Evolutionary conservation across 2,888 invertebrate species (phyloP).

Genomic region (Nymphalis urticae): DNA sequence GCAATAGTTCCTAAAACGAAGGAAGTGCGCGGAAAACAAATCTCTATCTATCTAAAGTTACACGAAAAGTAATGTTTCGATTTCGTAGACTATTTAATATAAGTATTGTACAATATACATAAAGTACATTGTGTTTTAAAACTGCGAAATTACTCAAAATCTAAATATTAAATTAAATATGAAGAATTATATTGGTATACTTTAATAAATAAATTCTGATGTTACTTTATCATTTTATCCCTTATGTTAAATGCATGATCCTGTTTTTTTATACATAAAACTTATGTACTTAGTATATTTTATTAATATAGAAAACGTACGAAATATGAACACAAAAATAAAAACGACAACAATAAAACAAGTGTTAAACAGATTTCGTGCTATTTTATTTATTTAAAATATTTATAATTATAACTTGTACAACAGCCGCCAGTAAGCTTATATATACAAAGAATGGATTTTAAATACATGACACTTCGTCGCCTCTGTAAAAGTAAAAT

Average conservation of each 20-base stretch:
- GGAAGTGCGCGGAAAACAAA: too few relatives aligned
- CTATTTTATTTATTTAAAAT: conserved; percentile 63
- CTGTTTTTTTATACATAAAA: background rate
- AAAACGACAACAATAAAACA: conserved; percentile 46
- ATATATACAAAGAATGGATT: conserved; percentile 41
- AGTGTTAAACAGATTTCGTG: conserved; percentile 68
- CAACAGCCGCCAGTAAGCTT: conserved; percentile 64
- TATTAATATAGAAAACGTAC: background rate
- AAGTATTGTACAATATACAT: too few relatives aligned
- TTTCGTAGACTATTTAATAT: too few relatives aligned
- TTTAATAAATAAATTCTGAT: too few relatives aligned
- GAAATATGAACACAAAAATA: background rate
- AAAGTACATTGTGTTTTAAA: too few relatives aligned
- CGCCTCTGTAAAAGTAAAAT: conserved; percentile 37
- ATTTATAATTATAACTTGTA: conserved; percentile 59
- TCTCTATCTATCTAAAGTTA: too few relatives aligned
- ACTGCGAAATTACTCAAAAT: too few relatives aligned
- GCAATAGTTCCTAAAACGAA: too few relatives aligned
- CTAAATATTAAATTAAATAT: too few relatives aligned
- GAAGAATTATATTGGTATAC: too few relatives aligned
- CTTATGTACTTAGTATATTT: background rate
- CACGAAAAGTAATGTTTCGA: too few relatives aligned
- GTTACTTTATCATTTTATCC: too few relatives aligned
- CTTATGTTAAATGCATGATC: background rate
- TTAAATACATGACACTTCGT: conserved; percentile 38